phyloP scores from a whole-genome alignment of 30 jellyfish, hydroid and myxozoan species.

The Aurelia aurita complex sp. Pacific region DNA sequence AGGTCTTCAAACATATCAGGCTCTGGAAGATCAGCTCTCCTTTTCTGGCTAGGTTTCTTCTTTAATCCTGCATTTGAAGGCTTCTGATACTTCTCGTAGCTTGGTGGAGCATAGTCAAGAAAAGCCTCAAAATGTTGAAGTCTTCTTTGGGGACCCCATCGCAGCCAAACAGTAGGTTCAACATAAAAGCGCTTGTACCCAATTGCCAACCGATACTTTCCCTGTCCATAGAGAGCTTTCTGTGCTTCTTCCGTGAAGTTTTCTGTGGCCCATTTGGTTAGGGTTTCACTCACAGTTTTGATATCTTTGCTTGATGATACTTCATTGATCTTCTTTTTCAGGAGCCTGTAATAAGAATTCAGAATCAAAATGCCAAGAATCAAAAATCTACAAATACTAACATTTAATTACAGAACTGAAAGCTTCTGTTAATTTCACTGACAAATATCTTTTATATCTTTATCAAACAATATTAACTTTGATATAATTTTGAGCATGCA shows the following conservation, averaged over 20 bases:
- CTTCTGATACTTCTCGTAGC: conserved; percentile 1
- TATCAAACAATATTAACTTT: no score
- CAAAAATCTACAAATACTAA: no score
- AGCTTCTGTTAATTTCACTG: no score
- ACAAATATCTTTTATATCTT: no score
- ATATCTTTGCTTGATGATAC: neutral
- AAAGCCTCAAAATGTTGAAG: no score
- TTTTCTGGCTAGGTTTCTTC: conserved; percentile 40
- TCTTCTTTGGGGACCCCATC: conserved; percentile 1
- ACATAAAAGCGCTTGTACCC: neutral
- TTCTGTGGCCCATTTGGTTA: conserved; percentile 10
- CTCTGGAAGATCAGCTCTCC: conserved; percentile 48
- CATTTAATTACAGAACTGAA: no score
- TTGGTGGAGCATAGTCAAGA: no score
- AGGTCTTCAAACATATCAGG: conserved; percentile 37
- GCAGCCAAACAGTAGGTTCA: conserved; percentile 26
- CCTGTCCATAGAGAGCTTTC: conserved; percentile 37
- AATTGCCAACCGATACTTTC: neutral
- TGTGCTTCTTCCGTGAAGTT: conserved; percentile 23
- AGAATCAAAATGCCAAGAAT: no score
- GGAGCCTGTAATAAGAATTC: neutral
- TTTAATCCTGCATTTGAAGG: conserved; percentile 57
- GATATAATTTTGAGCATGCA: no score
- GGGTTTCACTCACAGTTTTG: neutral
- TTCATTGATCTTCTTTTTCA: neutral